Evolutionary conservation across 2,113 vertebrate genomes (phyloP), one percentile per base, ranked within the genome.

Genomic region (Neotragus pygmaeus): DNA sequence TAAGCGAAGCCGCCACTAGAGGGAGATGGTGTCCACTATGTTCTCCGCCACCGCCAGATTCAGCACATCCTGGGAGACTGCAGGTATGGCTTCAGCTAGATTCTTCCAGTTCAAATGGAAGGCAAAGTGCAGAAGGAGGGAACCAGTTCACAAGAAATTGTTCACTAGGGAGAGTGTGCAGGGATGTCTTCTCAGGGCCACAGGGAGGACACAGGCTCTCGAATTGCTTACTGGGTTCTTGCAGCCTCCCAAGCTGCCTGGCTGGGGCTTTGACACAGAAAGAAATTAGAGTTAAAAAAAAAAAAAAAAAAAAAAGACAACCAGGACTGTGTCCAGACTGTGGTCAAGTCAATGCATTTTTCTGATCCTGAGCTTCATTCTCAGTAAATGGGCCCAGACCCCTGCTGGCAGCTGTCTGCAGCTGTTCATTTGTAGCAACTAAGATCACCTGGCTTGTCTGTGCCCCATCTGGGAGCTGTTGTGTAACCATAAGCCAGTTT

Each of bases 21-120:
- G 62, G 85, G 66, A n/a, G 16, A 17, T 36, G 25, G 14, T 9
- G 6, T 90, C 73, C 58, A n/a, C 53, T 1, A 3, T 33, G 11
- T 2, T 30, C 70, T 21, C 33, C 6, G 7, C 12, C 21, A 2
- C 58, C 13, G 0, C 28, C 28, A 45, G 30, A 0, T 36, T 13
- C 28, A 6, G 45, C 47, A 33, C 30, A 10, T 39, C 30, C 17
- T 6, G 13, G 7, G 8, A 17, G 4, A 7, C 0, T 0, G 33
- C 3, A 1, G 8, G 0, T 27, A 0, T 1, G 14, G 2, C 7
- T 27, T 73, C 25, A 23, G 16, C 10, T 5, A 5, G 39, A 43
- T 2, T 23, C 57, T 55, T 55, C 7, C 7, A 5, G 33, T 83
- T 23, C 73, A 58, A 78, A 83, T 2, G 39, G 4, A 77, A 36